These are phyloP conservation scores for Ethmia dodecea DNA, from an alignment of 2,888 invertebrate species.

Conservation along the genomic window DNA sequence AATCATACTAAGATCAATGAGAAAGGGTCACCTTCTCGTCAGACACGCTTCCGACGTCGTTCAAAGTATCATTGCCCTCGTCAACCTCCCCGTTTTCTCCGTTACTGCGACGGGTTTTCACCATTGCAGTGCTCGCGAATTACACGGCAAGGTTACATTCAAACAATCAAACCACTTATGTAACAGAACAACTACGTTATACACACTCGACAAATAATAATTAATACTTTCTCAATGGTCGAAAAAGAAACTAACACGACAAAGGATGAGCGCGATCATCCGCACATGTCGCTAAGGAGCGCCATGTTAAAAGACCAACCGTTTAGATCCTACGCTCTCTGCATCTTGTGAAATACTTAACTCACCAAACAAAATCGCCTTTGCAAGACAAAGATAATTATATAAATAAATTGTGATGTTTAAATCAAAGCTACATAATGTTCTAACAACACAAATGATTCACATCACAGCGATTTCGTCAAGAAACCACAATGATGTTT, in stretches of 20 bases:
- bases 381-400: conserved; percentile 23
- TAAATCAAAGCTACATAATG: conserved; percentile 20
- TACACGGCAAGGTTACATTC: conserved; percentile 8
- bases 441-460: conserved; percentile 25
- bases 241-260: conserved; percentile 48
- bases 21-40: conserved; percentile 69
- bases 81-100: conserved; percentile 73
- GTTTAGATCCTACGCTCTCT: conserved; percentile 34
- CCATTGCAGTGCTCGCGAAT: conserved; percentile 52
- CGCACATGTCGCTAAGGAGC: conserved; percentile 68
- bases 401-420: conserved; percentile 16
- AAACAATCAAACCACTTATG: conserved; percentile 46
- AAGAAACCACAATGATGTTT: conserved; percentile 53
- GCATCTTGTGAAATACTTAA: conserved; percentile 36
- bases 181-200: conserved; percentile 42
- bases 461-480: conserved; percentile 27
- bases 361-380: conserved; percentile 49
- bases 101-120: conserved; percentile 76
- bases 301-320: conserved; percentile 63
- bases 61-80: conserved; percentile 64
- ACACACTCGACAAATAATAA: conserved; percentile 40
- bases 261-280: conserved; percentile 62
- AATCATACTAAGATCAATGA: conserved; percentile 30
- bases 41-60: conserved; percentile 68
- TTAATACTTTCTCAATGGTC: conserved; percentile 33